phyloP scores from a whole-genome alignment of 2,888 invertebrate species.

The Tenthredo scrophulariae region DNA sequence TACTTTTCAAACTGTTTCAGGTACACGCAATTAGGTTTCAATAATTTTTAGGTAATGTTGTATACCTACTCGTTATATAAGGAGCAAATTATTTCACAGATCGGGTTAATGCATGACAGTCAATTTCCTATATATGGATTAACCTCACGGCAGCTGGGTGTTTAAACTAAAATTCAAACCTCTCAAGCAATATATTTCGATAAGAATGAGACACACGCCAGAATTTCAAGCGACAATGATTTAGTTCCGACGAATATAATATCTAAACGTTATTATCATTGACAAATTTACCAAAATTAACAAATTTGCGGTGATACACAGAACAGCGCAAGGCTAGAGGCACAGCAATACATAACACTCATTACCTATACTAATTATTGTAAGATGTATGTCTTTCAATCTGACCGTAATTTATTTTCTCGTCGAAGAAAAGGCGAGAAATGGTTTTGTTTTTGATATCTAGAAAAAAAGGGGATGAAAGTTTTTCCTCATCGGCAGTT shows the following conservation, averaged over 20 bases:
- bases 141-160: neutral
- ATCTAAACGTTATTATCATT: neutral
- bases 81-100: neutral
- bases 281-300: neutral
- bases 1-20: neutral
- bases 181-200: constrained; percentile 5
- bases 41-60: neutral
- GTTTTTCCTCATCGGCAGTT: neutral
- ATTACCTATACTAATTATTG: neutral
- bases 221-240: constrained; percentile 14
- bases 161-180: constrained; percentile 6
- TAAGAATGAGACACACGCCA: neutral
- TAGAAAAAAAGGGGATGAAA: neutral
- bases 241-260: neutral
- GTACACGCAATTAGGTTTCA: neutral
- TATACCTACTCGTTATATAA: neutral
- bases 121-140: neutral
- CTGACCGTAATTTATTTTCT: neutral
- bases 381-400: neutral
- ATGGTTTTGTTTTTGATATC: neutral
- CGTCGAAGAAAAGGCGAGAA: neutral
- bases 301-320: constrained; percentile 26
- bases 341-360: constrained; percentile 12
- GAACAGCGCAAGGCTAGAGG: constrained; percentile 35
- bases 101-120: neutral